Conservation (phyloP, 2,888 invertebrate genomes). For the Trissolcus japonicus region DNA sequence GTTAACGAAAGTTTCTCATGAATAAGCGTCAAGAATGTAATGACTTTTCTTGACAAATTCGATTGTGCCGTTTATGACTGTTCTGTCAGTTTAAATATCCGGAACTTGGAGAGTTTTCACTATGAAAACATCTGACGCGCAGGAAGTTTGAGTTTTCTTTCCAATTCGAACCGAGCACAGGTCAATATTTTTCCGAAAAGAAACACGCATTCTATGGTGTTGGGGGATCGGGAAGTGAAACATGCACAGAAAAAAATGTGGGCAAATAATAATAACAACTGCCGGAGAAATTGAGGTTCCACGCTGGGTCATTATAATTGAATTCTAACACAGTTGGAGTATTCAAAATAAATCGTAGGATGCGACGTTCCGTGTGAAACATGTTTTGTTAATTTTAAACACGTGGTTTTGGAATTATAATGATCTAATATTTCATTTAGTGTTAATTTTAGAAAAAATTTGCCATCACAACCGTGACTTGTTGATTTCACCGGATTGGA, state of each 20-base stretch:
- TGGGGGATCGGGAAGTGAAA: neutral
- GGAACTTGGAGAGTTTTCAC: neutral
- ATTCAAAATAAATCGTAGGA: conserved; percentile 43
- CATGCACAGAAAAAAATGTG: conserved; percentile 1
- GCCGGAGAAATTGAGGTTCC: neutral
- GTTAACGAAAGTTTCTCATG: conserved; percentile 2
- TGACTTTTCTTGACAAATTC: conserved; percentile 2
- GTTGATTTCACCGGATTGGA: no score
- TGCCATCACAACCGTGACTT: no score
- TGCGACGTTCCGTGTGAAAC: conserved; percentile 35
- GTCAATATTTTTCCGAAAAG: conserved; percentile 1
- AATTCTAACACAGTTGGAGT: conserved; percentile 20
- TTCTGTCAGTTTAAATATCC: conserved; percentile 11
- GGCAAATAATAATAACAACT: conserved; percentile 10
- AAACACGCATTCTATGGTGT: neutral
- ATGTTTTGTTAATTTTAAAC: conserved; percentile 30
- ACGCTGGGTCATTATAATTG: conserved; percentile 15
- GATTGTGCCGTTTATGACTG: conserved; percentile 10
- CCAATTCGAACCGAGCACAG: conserved; percentile 9
- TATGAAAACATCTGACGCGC: conserved; percentile 1
- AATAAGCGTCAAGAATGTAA: conserved; percentile 1
- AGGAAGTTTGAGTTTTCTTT: conserved; percentile 7
- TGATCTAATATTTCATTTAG: no score
- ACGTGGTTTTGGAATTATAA: conserved; percentile 9
- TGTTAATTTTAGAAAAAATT: no score